Evolutionary conservation across 2,797 vertebrate genomes (phyloP), one percentile per base, ranked within the genome.

Genomic region (Gambelia wislizenii): DNA sequence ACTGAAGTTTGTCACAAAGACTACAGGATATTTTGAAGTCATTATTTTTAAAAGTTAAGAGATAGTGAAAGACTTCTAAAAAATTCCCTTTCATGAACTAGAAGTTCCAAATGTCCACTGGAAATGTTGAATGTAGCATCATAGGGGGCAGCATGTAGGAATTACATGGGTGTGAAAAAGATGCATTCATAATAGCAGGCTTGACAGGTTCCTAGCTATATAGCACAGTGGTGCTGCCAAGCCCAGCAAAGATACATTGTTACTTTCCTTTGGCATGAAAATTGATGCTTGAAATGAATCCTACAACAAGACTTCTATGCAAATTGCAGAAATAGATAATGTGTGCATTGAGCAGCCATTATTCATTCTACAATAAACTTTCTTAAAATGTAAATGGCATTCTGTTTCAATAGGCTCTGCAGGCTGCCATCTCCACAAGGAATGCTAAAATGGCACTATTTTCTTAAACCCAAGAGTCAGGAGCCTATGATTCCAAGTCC

Each of bases 321-420:
- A 96, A 95, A 97, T 96, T 96, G 95, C 84, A 93, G 89, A 94
- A 96, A 95, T 94, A 95, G 92, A 94, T 95, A 96, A 79, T 22
- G 76, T 94, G 89, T 78, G 92, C 92, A 91, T 94, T 92, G 87
- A 94, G 69, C 84, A 93, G 80, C 61, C 88, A 94, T 93, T 95
- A 95, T 95, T 96, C 91, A 93, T 94, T 94, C 89, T 89, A 92
- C 93, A 90, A 86, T 80, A 90, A 90, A 93, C 94, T 96, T 95
- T 94, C 79, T 92, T 94, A 85, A 91, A 94, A 78, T 88, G 2
- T 91, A 93, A 93, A 90, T 85, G 89, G 70, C 83, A 94, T 92
- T 93, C 67, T 92, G 25, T 92, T 93, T 94, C 91, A 93, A 84
- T 84, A 85, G 0, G 2, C 81, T 95, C 1, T 0, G 89, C 25